Evolutionary conservation across 2,113 vertebrate species (phyloP), one percentile per base, ranked within the genome.

Genomic region (Gasterosteus nipponicus): DNA sequence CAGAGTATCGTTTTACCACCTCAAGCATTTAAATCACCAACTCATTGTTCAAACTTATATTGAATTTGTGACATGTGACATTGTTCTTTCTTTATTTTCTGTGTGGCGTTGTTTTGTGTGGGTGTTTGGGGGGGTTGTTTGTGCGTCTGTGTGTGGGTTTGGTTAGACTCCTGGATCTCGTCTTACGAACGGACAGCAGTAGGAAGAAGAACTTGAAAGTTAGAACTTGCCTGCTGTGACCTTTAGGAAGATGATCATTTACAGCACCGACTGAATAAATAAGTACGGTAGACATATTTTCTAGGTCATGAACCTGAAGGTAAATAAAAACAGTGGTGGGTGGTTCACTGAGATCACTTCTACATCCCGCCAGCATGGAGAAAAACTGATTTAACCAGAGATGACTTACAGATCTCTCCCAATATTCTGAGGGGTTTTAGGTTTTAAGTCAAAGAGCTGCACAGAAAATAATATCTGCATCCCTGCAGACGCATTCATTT

Each of bases 231-330:
- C 59, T 59, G 59, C 61, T 78, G 65, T 80, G 71, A 88, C 82
- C 82, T 88, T 88, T 77, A 62, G 70, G 62, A 60, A 81, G 86
- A 85, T 87, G 82, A 83, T 73, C 71, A 80, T 80, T 86, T 39
- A 81, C 62, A 63, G 31, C 59, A 49, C 69, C 14, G n/a, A 46
- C 49, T 57, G 71, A 84, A 80, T 84, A 70, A 83, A 69, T 71
- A 44, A 64, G 62, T 59, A 16, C 15, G 35, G 61, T 70, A 63
- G 33, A 75, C 54, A 73, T 68, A 60, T 78, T 64, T 70, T 16
- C 31, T 2, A 53, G 26, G 51, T 63, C 57, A 75, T 82, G 58
- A 75, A 76, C 41, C 51, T 66, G 11, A 51, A 33, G 10, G 4
- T 70, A 80, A 69, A 79, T 39, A 77, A 47, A 83, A 49, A 79